Evolutionary conservation across 2,113 vertebrate species (phyloP).

Genomic region (Haemorhous mexicanus): DNA sequence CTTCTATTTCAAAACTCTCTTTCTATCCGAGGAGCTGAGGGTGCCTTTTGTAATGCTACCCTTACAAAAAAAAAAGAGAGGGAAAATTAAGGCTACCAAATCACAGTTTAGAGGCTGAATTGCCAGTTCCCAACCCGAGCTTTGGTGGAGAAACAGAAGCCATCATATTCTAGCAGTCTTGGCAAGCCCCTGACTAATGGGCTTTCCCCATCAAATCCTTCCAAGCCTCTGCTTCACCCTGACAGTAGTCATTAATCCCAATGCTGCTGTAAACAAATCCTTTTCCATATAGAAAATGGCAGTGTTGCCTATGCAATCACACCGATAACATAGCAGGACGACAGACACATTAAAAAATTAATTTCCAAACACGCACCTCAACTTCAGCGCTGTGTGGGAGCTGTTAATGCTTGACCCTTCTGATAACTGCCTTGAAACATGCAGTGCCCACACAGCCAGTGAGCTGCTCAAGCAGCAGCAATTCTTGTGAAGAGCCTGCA

Average conservation of each 20-base stretch:
- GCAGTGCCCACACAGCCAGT: fast-evolving
- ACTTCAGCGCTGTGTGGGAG: neutral
- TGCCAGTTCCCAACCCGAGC: neutral
- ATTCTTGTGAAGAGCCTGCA: neutral
- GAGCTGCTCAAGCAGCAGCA: neutral
- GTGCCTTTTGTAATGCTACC: neutral
- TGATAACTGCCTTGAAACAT: neutral
- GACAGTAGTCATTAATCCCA: neutral
- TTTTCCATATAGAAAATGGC: fast-evolving
- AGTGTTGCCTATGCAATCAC: neutral
- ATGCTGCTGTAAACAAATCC: neutral
- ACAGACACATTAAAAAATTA: neutral
- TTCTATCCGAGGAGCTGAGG: neutral
- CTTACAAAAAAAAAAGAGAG: neutral
- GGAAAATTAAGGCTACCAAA: neutral
- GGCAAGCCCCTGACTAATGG: neutral
- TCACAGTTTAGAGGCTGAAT: neutral
- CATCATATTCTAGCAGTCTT: neutral
- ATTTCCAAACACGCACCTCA: neutral
- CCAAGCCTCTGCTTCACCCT: neutral
- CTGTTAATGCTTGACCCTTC: neutral
- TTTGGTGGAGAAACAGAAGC: neutral
- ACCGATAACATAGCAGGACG: fast-evolving
- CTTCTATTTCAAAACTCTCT: neutral
- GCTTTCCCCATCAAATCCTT: neutral